These are phyloP conservation scores for Burhinus bistriatus DNA, from an alignment of 2,113 vertebrate species.

Conservation along the genomic window DNA sequence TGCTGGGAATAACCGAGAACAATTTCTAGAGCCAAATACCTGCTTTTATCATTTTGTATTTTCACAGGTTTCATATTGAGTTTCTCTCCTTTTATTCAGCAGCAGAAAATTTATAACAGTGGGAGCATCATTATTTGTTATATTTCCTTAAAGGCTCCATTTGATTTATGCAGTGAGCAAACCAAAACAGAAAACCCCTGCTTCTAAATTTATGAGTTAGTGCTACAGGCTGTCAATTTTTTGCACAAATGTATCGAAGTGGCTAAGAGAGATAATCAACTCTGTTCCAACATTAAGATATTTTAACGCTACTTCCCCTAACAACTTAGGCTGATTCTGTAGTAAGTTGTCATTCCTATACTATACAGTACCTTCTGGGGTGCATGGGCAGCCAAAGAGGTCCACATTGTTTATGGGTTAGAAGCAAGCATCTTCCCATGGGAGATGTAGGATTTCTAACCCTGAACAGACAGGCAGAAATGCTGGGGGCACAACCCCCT, in stretches of 20 bases:
- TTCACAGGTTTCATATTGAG: neutral
- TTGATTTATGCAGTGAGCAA: slow-evolving; percentile 32
- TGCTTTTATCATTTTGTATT: slow-evolving; percentile 26
- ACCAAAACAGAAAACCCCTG: slow-evolving; percentile 2
- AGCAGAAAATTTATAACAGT: slow-evolving; percentile 41
- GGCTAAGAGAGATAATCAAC: neutral
- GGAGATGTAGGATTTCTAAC: neutral
- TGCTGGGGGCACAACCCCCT: neutral
- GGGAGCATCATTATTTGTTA: slow-evolving; percentile 1
- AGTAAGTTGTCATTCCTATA: neutral
- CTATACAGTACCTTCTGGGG: neutral
- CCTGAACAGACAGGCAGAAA: neutral
- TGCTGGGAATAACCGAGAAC: neutral
- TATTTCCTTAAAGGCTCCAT: slow-evolving; percentile 13
- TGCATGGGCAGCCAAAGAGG: neutral
- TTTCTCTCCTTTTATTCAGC: slow-evolving; percentile 8
- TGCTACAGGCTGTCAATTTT: slow-evolving; percentile 4
- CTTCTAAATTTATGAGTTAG: slow-evolving; percentile 6
- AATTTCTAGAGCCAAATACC: slow-evolving; percentile 5
- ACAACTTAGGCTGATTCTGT: neutral
- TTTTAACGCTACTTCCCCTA: neutral
- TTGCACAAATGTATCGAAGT: neutral
- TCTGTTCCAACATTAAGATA: neutral
- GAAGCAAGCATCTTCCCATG: neutral
- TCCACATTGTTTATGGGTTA: neutral